These are phyloP conservation scores for Megathymus violae DNA, from an alignment of 1,140 invertebrate genomes.

Conservation along the genomic window DNA sequence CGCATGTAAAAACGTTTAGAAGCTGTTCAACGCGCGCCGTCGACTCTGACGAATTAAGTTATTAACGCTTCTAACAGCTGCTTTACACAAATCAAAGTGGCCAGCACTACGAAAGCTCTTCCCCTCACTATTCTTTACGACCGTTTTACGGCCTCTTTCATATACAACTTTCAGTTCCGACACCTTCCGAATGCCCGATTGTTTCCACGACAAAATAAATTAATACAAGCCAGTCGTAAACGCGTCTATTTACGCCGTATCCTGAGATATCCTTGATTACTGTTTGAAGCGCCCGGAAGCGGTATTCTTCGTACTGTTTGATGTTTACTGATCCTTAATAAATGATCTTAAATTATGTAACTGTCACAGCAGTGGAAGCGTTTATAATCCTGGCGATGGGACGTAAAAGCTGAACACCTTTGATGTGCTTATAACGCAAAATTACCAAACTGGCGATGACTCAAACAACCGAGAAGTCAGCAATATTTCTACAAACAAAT, in stretches of 20 bases:
- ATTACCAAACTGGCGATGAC: conserved; percentile 47
- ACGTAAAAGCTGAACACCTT: conserved; percentile 46
- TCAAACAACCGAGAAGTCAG: conserved; percentile 48
- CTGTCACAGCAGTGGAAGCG: conserved; percentile 31
- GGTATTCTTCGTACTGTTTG: conserved; percentile 57
- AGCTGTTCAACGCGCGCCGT: conserved; percentile 71
- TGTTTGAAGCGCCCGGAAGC: conserved; percentile 63
- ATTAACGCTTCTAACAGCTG: conserved; percentile 80
- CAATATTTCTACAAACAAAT: conserved; percentile 57
- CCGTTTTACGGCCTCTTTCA: conserved; percentile 75
- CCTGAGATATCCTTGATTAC: conserved; percentile 56
- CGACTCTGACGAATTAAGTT: conserved; percentile 82
- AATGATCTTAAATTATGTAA: conserved; percentile 41
- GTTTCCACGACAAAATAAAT: conserved; percentile 72
- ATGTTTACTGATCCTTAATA: conserved; percentile 44
- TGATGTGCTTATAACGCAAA: conserved; percentile 52
- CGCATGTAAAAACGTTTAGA: conserved; percentile 58
- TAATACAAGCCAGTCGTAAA: conserved; percentile 63
- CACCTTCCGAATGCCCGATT: conserved; percentile 56
- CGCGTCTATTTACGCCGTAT: conserved; percentile 56
- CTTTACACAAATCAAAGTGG: conserved; percentile 79
- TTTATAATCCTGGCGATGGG: conserved; percentile 17
- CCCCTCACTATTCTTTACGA: conserved; percentile 65
- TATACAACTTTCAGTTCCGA: conserved; percentile 68
- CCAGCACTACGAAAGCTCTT: conserved; percentile 53